phyloP scores from a whole-genome alignment of 1,140 invertebrate species.

The Melanaphis sacchari region DNA sequence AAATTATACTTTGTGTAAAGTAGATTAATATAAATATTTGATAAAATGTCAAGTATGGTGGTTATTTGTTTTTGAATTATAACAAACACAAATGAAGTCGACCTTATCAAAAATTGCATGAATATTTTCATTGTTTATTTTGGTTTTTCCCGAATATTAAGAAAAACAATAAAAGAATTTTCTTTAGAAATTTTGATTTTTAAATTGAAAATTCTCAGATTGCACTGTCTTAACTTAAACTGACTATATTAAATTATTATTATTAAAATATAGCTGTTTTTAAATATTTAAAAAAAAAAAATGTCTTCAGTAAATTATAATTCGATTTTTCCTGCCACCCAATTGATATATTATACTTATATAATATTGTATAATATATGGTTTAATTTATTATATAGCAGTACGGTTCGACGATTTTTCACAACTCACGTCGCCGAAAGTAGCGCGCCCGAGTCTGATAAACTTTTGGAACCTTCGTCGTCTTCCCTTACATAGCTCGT shows the following conservation, averaged over 20 bases:
- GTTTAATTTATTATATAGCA: neutral
- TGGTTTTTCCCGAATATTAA: too few relatives aligned
- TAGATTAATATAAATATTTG: too few relatives aligned
- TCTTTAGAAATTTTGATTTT: too few relatives aligned
- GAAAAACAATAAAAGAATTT: too few relatives aligned
- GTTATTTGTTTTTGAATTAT: too few relatives aligned
- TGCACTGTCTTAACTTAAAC: neutral
- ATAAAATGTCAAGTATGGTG: too few relatives aligned
- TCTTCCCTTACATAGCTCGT: neutral
- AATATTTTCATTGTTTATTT: too few relatives aligned
- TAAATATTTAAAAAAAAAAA: neutral
- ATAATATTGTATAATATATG: neutral
- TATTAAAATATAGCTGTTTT: neutral
- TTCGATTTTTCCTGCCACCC: neutral
- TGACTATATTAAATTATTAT: neutral
- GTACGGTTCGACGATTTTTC: neutral
- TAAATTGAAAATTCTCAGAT: too few relatives aligned
- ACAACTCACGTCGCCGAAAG: neutral
- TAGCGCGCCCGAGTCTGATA: neutral
- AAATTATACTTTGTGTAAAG: too few relatives aligned
- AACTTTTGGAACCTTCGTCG: neutral
- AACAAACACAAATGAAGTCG: too few relatives aligned
- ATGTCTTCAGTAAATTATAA: neutral
- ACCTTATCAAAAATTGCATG: too few relatives aligned
- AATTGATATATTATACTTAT: neutral